Conservation (phyloP, 2,888 invertebrate species). For the Neocrepidodera transversa region DNA sequence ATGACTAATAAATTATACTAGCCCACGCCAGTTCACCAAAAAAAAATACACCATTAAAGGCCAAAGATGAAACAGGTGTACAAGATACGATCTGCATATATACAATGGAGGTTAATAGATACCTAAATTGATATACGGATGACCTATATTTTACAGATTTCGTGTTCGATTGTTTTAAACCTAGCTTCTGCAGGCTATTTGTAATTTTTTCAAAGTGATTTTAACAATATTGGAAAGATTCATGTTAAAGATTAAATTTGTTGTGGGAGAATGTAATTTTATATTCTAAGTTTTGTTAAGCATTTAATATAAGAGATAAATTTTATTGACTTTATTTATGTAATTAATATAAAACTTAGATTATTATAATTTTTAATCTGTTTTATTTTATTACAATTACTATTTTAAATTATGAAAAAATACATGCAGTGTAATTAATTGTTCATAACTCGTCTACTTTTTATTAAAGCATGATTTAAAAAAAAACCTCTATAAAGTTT, state of each 20-base stretch:
- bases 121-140: conserved; percentile 25
- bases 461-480: too few relatives aligned
- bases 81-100: conserved; percentile 29
- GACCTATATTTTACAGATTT: conserved; percentile 27
- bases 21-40: conserved; percentile 29
- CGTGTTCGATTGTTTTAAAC: conserved; percentile 16
- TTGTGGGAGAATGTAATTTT: too few relatives aligned
- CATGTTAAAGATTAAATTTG: conserved; percentile 5
- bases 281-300: too few relatives aligned
- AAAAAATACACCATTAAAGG: conserved; percentile 24
- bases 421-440: too few relatives aligned
- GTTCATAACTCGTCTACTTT: not conserved
- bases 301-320: too few relatives aligned
- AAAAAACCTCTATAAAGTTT: too few relatives aligned
- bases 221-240: conserved; percentile 18
- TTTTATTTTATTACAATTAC: too few relatives aligned
- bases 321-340: too few relatives aligned
- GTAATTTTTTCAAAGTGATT: conserved; percentile 9
- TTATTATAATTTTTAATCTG: too few relatives aligned
- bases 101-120: conserved; percentile 28
- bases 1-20: conserved; percentile 32
- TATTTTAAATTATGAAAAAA: too few relatives aligned
- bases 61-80: conserved; percentile 33
- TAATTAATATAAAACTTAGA: too few relatives aligned
- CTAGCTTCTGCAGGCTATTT: conserved; percentile 17